Evolutionary conservation across 2,888 invertebrate genomes (phyloP), one percentile per base, ranked within the genome.

Genomic region (Ornithoptera priamus): DNA sequence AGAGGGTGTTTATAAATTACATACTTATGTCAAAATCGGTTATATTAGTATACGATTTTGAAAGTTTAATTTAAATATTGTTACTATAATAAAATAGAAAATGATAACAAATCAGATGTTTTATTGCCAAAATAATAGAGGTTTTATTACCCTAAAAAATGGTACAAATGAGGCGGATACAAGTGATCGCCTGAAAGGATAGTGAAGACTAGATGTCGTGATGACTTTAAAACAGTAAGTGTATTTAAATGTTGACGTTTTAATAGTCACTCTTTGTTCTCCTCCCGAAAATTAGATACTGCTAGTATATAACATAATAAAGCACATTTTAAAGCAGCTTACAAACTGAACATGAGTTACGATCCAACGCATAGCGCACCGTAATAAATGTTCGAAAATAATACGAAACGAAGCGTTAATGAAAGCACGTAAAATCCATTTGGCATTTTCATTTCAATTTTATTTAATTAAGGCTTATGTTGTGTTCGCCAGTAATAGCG

Each of bases 381-480:
- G 86, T 85, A 87, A 86, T 85, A 84, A 85, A 89, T 88, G 87
- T 85, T 85, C 86, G 86, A 90, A 91, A 90, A 92, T 91, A 91
- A 91, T 89, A 87, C 89, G 85, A 81, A 86, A 83, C 85, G 83
- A 81, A 82, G 86, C 90, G 88, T 92, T 92, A 92, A 89, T 85
- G 88, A 86, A 87, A 89, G 91, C 92, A 92, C 89, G 91, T 88
- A 89, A 91, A 92, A 92, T 91, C 92, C 92, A 92, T 92, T 92
- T 89, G 84, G 85, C 85, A 81, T 89, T 89, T 89, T 91, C 90
- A 90, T 91, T 91, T 90, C 89, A 90, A 91, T 92, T 91, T 92
- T 91, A 92, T 92, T 92, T 92, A 91, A 92, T 92, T 92, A 92
- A 90, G 85, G 90, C 86, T 87, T 86, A 86, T 85, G 85, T 81